Evolutionary conservation across 2,113 vertebrate genomes (phyloP), one percentile per base, ranked within the genome.

Genomic region (Cathartes aura): DNA sequence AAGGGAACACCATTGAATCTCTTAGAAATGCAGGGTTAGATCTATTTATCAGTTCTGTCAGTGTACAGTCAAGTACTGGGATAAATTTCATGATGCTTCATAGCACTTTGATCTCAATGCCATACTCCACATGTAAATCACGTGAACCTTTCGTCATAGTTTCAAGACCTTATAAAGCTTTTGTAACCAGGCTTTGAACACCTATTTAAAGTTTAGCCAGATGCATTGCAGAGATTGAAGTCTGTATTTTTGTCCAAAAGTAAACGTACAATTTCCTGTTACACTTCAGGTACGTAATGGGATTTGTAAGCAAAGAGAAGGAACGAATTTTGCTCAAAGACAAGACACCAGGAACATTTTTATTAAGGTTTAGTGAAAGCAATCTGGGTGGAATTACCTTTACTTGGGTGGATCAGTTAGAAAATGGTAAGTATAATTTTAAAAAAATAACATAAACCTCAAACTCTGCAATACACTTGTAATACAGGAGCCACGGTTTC

Each of bases 321-420:
- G 99, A 99, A 93, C 98, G 99, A 3, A 96, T 98, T 72, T 97
- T 99, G 97, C 98, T 99, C 66, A 99, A 99, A 97, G 99, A 99
- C 95, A 99, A 98, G 97, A 98, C 98, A 82, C 98, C 99, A 0
- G 99, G 99, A 47, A 99, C 99, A 2, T 99, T 99, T 97, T 98
- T 99, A 50, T 66, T 99, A 84, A 98, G 99, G 93, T 99, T 99
- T 97, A 99, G 99, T 52, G 99, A 99, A 98, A 99, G 99, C 87
- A 99, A 99, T 95, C 98, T 99, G 3, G 99, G 99, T 81, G 99
- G 99, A 81, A 99, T 99, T 97, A 99, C 99, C 29, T 99, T 99
- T 95, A 99, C 99, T 63, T 99, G 99, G 99, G 99, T 99, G 94
- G 99, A 99, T 92, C 99, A 98, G 63, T 98, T 97, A 18, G 98